Evolutionary conservation across 2,113 vertebrate species (phyloP).

Genomic region (Zosterops japonicus): DNA sequence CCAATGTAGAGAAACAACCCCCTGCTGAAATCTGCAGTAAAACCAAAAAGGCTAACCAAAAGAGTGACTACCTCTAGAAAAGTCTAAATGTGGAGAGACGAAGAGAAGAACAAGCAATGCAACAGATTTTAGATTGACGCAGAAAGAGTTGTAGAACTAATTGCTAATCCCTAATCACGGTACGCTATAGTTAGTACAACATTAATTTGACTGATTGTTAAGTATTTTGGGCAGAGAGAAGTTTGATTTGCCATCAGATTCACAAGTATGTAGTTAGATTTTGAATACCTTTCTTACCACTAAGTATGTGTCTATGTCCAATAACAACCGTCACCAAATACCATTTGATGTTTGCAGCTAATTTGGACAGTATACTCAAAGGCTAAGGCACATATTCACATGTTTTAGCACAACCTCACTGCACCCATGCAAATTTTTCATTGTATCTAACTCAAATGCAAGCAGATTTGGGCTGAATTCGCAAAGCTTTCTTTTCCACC

Average conservation of each 20-base stretch:
- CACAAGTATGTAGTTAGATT: not conserved
- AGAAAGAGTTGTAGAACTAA: not conserved
- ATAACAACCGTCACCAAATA: not conserved
- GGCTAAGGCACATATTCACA: not conserved
- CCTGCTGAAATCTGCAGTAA: not conserved
- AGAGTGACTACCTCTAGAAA: not conserved
- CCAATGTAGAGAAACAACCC: not conserved
- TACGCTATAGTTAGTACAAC: not conserved
- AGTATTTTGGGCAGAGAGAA: not conserved
- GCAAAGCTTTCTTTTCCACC: not conserved
- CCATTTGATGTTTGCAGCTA: not conserved
- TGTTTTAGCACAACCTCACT: not conserved
- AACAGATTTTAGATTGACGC: not conserved
- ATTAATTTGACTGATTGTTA: not conserved
- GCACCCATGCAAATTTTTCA: not conserved
- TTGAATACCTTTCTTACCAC: not conserved
- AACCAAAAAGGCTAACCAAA: not conserved
- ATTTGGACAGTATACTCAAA: not conserved
- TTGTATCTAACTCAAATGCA: not conserved
- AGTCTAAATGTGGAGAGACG: not conserved
- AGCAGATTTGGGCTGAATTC: not conserved
- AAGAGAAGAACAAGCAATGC: not conserved
- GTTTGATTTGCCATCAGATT: not conserved
- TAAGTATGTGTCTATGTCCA: not conserved
- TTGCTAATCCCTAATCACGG: not conserved